phyloP scores from a whole-genome alignment of 1,140 invertebrate species.

The Melipona quadrifasciata region DNA sequence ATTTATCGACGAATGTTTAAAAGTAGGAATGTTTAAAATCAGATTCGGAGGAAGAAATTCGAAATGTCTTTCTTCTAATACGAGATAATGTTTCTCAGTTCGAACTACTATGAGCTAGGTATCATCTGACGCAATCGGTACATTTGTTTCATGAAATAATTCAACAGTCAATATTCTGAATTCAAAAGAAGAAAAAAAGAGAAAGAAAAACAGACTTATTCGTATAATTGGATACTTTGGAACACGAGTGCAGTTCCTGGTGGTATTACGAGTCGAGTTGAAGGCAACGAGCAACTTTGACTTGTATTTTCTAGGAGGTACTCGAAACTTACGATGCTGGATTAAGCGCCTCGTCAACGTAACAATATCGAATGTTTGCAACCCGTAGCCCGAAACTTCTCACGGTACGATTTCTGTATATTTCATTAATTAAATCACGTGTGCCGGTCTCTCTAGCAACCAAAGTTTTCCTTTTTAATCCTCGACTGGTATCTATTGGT shows the following conservation, averaged over 20 bases:
- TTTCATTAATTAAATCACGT: constrained; percentile 1
- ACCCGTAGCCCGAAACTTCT: background rate
- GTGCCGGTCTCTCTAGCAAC: background rate
- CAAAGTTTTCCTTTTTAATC: no score
- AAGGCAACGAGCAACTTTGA: constrained; percentile 38
- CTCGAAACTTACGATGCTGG: constrained; percentile 54
- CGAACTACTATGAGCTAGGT: constrained; percentile 78
- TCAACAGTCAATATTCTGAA: background rate
- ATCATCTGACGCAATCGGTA: constrained; percentile 69
- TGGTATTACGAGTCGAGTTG: constrained; percentile 11
- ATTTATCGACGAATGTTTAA: background rate
- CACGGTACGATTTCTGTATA: background rate
- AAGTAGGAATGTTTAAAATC: no score
- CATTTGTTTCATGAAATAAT: constrained; percentile 19
- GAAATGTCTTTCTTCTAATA: constrained; percentile 43
- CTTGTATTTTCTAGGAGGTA: constrained; percentile 35
- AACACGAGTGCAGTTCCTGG: constrained; percentile 9
- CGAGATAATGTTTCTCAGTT: constrained; percentile 26
- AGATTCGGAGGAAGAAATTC: background rate
- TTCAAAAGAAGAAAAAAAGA: no score
- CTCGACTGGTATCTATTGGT: no score
- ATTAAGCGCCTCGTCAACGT: constrained; percentile 45
- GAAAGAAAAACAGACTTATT: no score
- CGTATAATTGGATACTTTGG: background rate
- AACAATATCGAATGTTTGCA: constrained; percentile 6